Percentiles rank a stretch among this genome's conserved stretches.
These are phyloP conservation scores for Hirtodrosophila trivittata DNA, from an alignment of 2,888 invertebrate genomes.

Conservation along the genomic window DNA sequence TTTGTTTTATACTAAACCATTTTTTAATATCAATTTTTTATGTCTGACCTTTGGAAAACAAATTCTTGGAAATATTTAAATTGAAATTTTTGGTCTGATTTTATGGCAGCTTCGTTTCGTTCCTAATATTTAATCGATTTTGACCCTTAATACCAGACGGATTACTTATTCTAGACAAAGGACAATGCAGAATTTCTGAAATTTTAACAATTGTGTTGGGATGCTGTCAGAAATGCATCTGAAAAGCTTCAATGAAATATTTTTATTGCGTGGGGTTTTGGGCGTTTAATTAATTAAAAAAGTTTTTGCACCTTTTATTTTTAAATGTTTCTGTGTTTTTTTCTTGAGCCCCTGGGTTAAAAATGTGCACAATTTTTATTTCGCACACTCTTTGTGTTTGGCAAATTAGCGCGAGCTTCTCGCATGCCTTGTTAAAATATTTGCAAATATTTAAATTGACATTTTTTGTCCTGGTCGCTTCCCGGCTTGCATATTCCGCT, in stretches of 20 bases:
- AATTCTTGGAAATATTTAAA: too few species aligned
- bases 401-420: constrained; percentile 54
- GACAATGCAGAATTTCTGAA: too few species aligned
- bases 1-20: too few species aligned
- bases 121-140: too few species aligned
- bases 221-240: constrained; percentile 4
- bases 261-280: constrained; percentile 18
- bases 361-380: constrained; percentile 73
- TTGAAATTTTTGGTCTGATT: too few species aligned
- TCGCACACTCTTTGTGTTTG: constrained; percentile 58
- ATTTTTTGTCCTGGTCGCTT: constrained; percentile 60
- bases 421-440: constrained; percentile 70
- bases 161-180: too few species aligned
- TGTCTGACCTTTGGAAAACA: too few species aligned
- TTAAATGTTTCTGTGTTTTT: constrained; percentile 23
- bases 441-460: constrained; percentile 82
- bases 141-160: too few species aligned
- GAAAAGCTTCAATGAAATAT: constrained; percentile 6
- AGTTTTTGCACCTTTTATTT: constrained; percentile 56
- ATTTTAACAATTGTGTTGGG: too few species aligned
- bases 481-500: constrained; percentile 31
- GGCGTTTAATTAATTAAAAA: constrained; percentile 71
- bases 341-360: constrained; percentile 28
- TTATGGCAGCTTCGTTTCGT: too few species aligned
- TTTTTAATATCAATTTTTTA: too few species aligned